A percentile compares a stretch with the other conserved stretches of the same genome.
Conservation (phyloP, 2,888 invertebrate genomes). For the Meta bourneti region DNA sequence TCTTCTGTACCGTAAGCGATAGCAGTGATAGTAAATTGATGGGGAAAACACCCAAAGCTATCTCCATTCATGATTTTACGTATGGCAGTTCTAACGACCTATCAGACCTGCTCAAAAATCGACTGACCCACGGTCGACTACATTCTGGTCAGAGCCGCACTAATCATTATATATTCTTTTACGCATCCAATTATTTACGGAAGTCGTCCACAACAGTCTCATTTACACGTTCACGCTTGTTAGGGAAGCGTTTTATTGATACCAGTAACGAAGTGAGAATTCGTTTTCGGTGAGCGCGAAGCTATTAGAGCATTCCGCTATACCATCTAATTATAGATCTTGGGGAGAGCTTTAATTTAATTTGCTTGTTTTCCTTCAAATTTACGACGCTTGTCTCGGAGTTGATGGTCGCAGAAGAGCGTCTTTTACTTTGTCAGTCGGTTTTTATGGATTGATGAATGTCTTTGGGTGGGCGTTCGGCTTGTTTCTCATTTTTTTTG, state of each 20-base stretch:
- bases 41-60: too few species aligned
- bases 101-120: too few species aligned
- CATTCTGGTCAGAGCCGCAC: too few species aligned
- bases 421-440: slow-evolving; percentile 42
- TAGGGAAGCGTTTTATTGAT: background rate
- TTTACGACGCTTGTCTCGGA: background rate
- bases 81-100: too few species aligned
- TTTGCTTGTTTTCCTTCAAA: slow-evolving; percentile 15
- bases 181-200: too few species aligned
- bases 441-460: slow-evolving; percentile 45
- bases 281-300: background rate
- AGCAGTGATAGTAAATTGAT: too few species aligned
- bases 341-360: slow-evolving; percentile 1
- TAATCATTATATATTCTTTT: too few species aligned
- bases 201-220: too few species aligned
- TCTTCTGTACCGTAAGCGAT: too few species aligned
- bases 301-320: background rate
- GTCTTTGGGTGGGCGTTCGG: slow-evolving; percentile 35
- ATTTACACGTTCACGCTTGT: background rate
- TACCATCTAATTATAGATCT: background rate
- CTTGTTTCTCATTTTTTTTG: background rate
- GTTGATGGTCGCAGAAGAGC: background rate
- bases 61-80: too few species aligned
- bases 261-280: background rate
- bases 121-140: too few species aligned